These are phyloP conservation scores for Amiota communis DNA, from an alignment of 2,888 invertebrate genomes.

Conservation along the genomic window DNA sequence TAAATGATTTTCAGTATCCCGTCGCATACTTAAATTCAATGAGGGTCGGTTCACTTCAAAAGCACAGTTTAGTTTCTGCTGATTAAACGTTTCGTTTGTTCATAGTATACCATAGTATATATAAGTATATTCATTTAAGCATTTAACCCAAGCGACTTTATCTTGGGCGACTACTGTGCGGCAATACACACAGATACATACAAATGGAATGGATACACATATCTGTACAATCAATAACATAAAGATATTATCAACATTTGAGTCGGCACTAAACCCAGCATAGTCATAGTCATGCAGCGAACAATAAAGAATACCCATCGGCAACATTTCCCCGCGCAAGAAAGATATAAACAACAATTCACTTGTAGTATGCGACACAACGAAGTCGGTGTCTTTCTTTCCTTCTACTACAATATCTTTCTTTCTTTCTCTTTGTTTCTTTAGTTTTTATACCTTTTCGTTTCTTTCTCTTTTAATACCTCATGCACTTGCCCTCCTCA, in stretches of 20 bases:
- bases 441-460: neutral
- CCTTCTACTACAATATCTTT: neutral
- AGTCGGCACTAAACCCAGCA: neutral
- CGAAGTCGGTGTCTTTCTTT: constrained; percentile 37
- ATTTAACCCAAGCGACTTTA: constrained; percentile 33
- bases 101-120: neutral
- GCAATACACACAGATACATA: constrained; percentile 1
- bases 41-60: constrained; percentile 7
- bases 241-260: constrained; percentile 21
- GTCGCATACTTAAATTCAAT: constrained; percentile 6
- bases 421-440: constrained; percentile 13
- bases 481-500: neutral
- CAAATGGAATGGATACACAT: constrained; percentile 30
- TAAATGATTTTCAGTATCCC: constrained; percentile 20
- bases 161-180: constrained; percentile 22
- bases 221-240: constrained; percentile 20
- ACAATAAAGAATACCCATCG: constrained; percentile 12
- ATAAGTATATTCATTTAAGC: neutral
- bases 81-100: constrained; percentile 4
- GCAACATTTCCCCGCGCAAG: constrained; percentile 42
- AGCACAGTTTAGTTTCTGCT: neutral
- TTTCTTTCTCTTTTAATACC: neutral
- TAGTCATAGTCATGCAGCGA: neutral
- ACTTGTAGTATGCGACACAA: neutral
- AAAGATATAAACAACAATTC: constrained; percentile 4